These are phyloP conservation scores for Calvadosia cruxmelitensis DNA, from an alignment of 30 jellyfish, hydroid and myxozoan species.

Conservation along the genomic window DNA sequence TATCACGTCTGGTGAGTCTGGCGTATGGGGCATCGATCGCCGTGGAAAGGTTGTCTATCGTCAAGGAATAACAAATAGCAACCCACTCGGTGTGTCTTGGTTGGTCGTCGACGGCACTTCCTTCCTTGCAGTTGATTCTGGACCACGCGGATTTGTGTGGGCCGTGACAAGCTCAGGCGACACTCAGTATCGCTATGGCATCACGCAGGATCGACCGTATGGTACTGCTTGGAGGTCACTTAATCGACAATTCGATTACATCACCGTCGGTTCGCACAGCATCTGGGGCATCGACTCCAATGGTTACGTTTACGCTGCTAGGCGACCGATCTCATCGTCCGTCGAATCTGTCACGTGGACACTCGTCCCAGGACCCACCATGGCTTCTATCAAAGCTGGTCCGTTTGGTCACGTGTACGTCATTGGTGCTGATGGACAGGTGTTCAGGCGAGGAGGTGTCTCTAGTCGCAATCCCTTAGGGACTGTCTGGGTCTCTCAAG, in stretches of 20 bases:
- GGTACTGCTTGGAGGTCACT: constrained; percentile 58
- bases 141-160: constrained; percentile 20
- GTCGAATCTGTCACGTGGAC: constrained; percentile 13
- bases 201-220: constrained; percentile 21
- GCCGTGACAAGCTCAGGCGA: constrained; percentile 17
- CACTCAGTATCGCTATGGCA: constrained; percentile 38
- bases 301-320: constrained; percentile 30
- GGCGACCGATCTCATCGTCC: not conserved
- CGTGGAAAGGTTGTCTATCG: constrained; percentile 33
- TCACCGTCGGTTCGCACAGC: constrained; percentile 28
- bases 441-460: not conserved
- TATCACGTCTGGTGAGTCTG: constrained; percentile 19
- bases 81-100: constrained; percentile 35
- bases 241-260: constrained; percentile 4
- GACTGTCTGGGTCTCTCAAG: not conserved
- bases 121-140: constrained; percentile 48
- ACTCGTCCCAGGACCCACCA: constrained; percentile 6
- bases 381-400: constrained; percentile 3
- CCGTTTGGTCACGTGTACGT: not conserved
- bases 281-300: constrained; percentile 22
- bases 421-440: not conserved
- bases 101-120: constrained; percentile 12
- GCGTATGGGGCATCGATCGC: constrained; percentile 40
- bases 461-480: not conserved
- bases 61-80: constrained; percentile 24